phyloP scores from a whole-genome alignment of 2,113 vertebrate genomes.

The Oryzias curvinotus region DNA sequence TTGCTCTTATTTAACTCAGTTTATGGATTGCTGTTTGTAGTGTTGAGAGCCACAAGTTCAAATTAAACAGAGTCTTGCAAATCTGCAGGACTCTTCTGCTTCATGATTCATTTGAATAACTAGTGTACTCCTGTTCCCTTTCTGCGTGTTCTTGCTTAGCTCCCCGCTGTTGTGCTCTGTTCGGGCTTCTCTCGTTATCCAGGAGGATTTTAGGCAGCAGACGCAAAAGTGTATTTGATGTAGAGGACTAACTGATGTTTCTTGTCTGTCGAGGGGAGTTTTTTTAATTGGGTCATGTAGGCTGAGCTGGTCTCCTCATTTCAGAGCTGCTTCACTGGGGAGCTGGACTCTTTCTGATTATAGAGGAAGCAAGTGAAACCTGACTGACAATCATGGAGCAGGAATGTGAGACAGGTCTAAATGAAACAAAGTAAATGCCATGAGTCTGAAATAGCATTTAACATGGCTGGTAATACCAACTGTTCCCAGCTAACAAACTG shows the following conservation, averaged over 20 bases:
- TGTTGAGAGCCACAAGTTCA: constrained; percentile 1
- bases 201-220: constrained; percentile 2
- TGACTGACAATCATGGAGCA: constrained; percentile 21
- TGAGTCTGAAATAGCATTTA: too few relatives aligned
- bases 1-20: constrained; percentile 9
- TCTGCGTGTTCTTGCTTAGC: constrained; percentile 4
- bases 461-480: too few relatives aligned
- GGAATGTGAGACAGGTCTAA: neutral
- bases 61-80: neutral
- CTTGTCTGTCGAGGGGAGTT: constrained; percentile 28
- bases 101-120: too few relatives aligned
- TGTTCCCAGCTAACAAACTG: too few relatives aligned
- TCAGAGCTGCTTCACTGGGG: constrained; percentile 57
- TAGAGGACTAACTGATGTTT: constrained; percentile 24
- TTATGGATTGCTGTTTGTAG: constrained; percentile 14
- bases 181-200: neutral
- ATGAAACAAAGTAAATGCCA: neutral
- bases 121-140: neutral
- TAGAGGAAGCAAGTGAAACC: constrained; percentile 47
- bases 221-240: constrained; percentile 14
- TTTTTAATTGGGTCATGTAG: constrained; percentile 68
- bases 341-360: constrained; percentile 69
- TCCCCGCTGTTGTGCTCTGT: neutral
- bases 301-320: constrained; percentile 67
- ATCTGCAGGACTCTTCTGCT: neutral